These are phyloP conservation scores for Metallyticus violacea DNA, from an alignment of 2,888 invertebrate genomes.

Conservation along the genomic window DNA sequence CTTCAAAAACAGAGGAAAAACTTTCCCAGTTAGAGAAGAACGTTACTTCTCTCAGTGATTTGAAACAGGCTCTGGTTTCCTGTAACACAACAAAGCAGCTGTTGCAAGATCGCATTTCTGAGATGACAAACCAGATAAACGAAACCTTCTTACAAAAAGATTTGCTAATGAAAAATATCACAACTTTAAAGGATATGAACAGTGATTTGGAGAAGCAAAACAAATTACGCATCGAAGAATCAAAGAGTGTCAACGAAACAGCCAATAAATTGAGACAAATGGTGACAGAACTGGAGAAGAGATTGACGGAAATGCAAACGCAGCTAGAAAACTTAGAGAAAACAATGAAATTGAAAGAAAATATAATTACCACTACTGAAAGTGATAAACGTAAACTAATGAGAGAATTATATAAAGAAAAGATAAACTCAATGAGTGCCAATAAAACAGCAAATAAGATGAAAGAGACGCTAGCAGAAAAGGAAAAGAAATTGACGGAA, in stretches of 20 bases:
- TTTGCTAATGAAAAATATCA: background rate
- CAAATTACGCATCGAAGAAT: too few relatives aligned
- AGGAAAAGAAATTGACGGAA: background rate
- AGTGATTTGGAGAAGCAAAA: too few relatives aligned
- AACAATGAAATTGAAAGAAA: background rate
- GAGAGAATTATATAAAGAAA: too few relatives aligned
- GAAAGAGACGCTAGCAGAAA: background rate
- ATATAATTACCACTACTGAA: background rate
- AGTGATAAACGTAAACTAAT: too few relatives aligned
- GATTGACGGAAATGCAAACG: background rate
- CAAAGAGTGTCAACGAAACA: background rate
- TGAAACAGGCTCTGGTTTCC: too few relatives aligned
- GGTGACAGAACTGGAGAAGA: background rate
- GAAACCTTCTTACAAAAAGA: background rate
- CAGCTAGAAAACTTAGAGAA: background rate
- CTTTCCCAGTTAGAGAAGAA: fast-evolving
- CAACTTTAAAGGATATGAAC: too few relatives aligned
- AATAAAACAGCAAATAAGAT: too few relatives aligned
- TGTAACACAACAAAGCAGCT: background rate
- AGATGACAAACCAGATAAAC: too few relatives aligned
- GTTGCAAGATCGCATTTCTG: too few relatives aligned
- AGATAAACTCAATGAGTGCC: too few relatives aligned
- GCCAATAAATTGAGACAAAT: background rate
- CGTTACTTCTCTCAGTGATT: background rate
- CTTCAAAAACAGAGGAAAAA: too few relatives aligned